Conservation (phyloP, 2,888 invertebrate genomes). For the Macrosiphum euphorbiae region DNA sequence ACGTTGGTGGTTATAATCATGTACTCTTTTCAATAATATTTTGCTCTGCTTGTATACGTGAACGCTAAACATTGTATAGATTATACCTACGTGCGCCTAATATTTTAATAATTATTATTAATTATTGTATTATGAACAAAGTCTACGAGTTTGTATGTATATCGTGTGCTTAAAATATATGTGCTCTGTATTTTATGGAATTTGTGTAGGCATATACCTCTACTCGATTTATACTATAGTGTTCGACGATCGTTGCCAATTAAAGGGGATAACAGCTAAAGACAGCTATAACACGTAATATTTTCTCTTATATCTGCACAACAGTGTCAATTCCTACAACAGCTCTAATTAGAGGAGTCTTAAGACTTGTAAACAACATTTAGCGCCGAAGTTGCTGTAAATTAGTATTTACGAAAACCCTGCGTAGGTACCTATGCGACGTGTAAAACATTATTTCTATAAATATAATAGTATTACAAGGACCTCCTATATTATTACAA, state of each 20-base stretch:
- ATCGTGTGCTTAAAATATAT: not conserved
- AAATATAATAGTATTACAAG: not conserved
- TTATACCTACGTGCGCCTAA: not conserved
- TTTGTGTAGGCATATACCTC: not conserved
- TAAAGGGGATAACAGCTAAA: not conserved
- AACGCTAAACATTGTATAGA: not conserved
- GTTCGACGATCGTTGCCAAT: not conserved
- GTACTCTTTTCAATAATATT: not conserved
- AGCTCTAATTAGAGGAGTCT: not conserved
- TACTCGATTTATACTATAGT: not conserved
- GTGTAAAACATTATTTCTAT: not conserved
- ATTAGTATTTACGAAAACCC: not conserved
- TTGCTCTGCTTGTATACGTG: not conserved
- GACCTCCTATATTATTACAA: not conserved
- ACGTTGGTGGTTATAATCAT: not conserved
- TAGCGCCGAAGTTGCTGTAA: not conserved
- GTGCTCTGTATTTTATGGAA: not conserved
- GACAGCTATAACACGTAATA: not conserved
- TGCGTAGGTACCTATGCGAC: not conserved
- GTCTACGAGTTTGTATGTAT: not conserved
- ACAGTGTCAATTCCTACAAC: not conserved
- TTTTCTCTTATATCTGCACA: not conserved
- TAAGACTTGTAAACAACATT: too few relatives aligned
- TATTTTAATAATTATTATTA: not conserved
- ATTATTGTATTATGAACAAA: not conserved